Evolutionary conservation across 92 coral and sea anemone species (phyloP), one percentile per base, ranked within the genome.

Genomic region (Blastomussa wellsi): DNA sequence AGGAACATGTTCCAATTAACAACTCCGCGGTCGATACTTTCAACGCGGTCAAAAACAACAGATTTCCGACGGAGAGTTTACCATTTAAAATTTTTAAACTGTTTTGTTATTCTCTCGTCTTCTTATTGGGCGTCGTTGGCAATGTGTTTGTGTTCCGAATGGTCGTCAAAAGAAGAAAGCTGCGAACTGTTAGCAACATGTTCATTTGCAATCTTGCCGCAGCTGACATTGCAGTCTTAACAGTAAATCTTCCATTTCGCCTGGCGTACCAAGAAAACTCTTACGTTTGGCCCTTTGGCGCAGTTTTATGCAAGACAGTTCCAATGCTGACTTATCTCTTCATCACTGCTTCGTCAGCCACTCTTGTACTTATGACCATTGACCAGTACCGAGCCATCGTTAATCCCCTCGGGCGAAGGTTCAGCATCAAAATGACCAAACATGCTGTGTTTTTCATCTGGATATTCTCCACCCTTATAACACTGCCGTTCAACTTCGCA

Each of bases 221-320:
- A 2, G 98, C 98, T 3, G 98, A 95, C 65, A 93, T 95, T 10
- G 98, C 98, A 3, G 91, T 95, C 4, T 79, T 95, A 37, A 91
- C 95, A 0, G 84, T 95, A 9, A 95, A 95, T 65, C 87, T 95
- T 65, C 98, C 98, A 16, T 88, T 93, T 84, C 93, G 98, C 49
- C 81, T 95, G 74, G 98, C 94, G 8, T 95, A 95, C 81, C 98
- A 95, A 74, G 98, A 95, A 78, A 93, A 95, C 72, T 77, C 93
- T 12, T 95, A 95, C 86, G 82, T 88, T 1, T 95, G 97, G 98
- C 98, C 98, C 12, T 95, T 95, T 86, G 98, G 98, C 6, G 39
- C 84, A 24, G 88, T 93, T 73, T 65, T 95, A 74, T 95, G 98
- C 86, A 95, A 95, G 74, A 88, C 88, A 49, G 90, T 95, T 39